Evolutionary conservation across 2,797 vertebrate species (phyloP).

Genomic region (Chelon auratus): DNA sequence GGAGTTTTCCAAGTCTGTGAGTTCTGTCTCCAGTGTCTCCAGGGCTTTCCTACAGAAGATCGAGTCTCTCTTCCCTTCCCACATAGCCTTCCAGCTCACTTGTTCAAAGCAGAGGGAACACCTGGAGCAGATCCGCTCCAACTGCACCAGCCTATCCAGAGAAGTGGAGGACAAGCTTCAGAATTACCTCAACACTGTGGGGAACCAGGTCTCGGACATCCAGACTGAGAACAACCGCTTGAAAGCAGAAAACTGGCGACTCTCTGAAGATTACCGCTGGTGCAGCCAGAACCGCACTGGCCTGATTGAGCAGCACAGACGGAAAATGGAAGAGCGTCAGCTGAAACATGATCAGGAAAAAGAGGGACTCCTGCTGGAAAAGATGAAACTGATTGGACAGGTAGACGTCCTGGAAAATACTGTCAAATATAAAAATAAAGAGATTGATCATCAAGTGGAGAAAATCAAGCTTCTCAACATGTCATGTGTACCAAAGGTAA

Average conservation of each 20-base stretch:
- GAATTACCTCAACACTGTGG: constrained; percentile 77
- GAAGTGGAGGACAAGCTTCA: constrained; percentile 83
- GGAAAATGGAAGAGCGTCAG: constrained; percentile 45
- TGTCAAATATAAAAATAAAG: constrained; percentile 66
- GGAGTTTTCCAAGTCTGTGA: constrained; percentile 70
- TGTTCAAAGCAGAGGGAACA: constrained; percentile 78
- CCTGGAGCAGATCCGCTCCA: constrained; percentile 82
- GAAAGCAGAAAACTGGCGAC: constrained; percentile 73
- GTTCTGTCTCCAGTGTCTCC: constrained; percentile 68
- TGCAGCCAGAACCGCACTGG: constrained; percentile 77
- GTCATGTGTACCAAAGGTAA: constrained; percentile 66
- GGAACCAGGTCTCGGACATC: constrained; percentile 67
- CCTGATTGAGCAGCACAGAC: constrained; percentile 56
- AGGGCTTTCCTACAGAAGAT: constrained; percentile 74
- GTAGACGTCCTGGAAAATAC: constrained; percentile 46
- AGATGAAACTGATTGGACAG: constrained; percentile 63
- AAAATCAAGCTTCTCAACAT: constrained; percentile 68
- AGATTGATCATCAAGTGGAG: constrained; percentile 62
- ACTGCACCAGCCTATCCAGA: constrained; percentile 82
- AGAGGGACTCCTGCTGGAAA: constrained; percentile 77
- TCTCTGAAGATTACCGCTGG: constrained; percentile 65
- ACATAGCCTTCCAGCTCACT: constrained; percentile 79
- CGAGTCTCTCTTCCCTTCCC: constrained; percentile 68
- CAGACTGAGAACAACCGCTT: constrained; percentile 66
- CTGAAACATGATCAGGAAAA: constrained; percentile 67